A percentile compares a stretch with the other conserved stretches of the same genome.
These are phyloP conservation scores for Hippopotamyrus pictus DNA, from an alignment of 2,797 vertebrate genomes.

Conservation along the genomic window DNA sequence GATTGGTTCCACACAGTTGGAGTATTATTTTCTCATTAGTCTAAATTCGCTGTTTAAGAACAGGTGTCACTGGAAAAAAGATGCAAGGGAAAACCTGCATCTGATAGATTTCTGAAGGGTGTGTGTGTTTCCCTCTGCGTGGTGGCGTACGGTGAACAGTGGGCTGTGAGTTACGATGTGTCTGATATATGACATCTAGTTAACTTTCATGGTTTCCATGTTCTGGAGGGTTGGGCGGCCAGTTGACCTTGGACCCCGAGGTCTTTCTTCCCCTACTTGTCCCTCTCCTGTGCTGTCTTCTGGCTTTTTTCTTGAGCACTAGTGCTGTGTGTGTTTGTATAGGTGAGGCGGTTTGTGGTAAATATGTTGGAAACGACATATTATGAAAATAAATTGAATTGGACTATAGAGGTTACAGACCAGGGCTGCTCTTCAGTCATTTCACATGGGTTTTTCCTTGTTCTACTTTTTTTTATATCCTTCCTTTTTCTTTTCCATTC, in stretches of 20 bases:
- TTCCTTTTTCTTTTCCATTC: conserved; percentile 16
- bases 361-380: neutral
- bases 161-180: neutral
- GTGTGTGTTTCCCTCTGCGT: neutral
- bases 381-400: neutral
- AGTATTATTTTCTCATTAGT: neutral
- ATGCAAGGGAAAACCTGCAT: neutral
- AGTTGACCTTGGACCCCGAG: neutral
- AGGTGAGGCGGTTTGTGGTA: neutral
- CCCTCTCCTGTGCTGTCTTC: neutral
- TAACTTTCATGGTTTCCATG: neutral
- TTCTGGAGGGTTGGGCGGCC: neutral
- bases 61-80: neutral
- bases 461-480: neutral
- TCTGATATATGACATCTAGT: conserved; percentile 2
- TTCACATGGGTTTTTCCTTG: neutral
- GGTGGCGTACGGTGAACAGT: neutral
- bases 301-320: neutral
- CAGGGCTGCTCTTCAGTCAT: neutral
- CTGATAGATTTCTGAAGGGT: neutral
- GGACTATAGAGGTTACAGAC: neutral
- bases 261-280: neutral
- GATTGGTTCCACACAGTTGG: neutral
- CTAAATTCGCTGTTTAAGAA: neutral
- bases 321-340: neutral